phyloP scores from a whole-genome alignment of 2,888 invertebrate species.

The Hartigia nigra region DNA sequence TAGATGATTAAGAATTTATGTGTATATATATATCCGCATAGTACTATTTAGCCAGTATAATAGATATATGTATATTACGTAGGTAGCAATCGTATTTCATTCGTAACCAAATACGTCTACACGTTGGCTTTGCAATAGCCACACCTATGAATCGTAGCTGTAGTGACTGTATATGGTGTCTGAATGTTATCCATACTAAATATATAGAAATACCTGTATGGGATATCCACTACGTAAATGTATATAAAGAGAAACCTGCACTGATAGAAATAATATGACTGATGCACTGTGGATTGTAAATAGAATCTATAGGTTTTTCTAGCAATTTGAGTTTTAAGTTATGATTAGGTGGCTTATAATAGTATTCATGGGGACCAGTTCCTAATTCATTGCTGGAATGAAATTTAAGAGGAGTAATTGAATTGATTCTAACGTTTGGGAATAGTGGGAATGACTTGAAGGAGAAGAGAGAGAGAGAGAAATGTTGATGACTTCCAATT shows the following conservation, averaged over 20 bases:
- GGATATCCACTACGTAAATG: background rate
- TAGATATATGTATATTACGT: constrained; percentile 16
- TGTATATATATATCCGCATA: constrained; percentile 19
- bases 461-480: constrained; percentile 32
- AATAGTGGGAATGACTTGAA: background rate
- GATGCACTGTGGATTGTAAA: background rate
- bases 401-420: background rate
- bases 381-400: background rate
- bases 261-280: background rate
- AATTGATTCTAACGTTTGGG: background rate
- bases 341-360: background rate
- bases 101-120: constrained; percentile 60
- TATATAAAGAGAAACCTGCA: background rate
- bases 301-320: background rate
- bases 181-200: background rate
- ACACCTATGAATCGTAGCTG: constrained; percentile 36
- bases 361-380: background rate
- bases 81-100: constrained; percentile 45
- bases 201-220: background rate
- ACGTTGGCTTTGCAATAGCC: constrained; percentile 31
- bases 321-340: background rate
- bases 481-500: constrained; percentile 42
- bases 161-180: background rate
- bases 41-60: background rate
- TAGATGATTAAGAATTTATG: constrained; percentile 11